Evolutionary conservation across 2,113 vertebrate species (phyloP), one percentile per base, ranked within the genome.

Genomic region (Notothenia rossii): DNA sequence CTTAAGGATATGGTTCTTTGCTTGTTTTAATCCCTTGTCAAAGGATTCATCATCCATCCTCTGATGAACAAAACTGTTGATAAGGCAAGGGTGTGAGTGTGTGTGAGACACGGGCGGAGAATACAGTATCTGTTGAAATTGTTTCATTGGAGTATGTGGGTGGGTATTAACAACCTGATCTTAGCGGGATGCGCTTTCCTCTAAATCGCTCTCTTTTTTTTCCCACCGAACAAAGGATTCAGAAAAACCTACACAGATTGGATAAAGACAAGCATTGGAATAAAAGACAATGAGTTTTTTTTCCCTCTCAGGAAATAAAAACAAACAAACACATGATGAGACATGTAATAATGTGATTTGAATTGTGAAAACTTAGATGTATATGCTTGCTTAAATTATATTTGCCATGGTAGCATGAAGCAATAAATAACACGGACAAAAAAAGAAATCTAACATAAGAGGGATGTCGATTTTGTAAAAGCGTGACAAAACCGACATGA

Each of bases 131-230:
- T 93, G 89, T 85, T 93, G 89, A 90, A 94, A 93, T 90, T 88
- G 92, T 93, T 94, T 94, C 85, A 91, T 90, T 84, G 83, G 87
- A 85, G 91, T 85, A 92, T 83, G 95, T 96, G 94, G 94, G 95
- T 88, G 94, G 94, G 94, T 94, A 95, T 96, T 95, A 95, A 95
- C 92, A 94, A 90, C 91, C 92, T 91, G 92, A 94, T 95, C 94
- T 94, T 91, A 93, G 91, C 92, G 67, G 90, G 91, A 91, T 90
- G 92, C 80, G 92, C 86, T 90, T 90, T 89, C 88, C 86, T 91
- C 91, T 90, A 92, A 94, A 94, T 90, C 86, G 73, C 83, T 89
- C 70, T 17, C 71, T 77, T 84, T 89, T 85, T 90, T 84, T 89
- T 58, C 72, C 75, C 86, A 56, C 49, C 11, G 88, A 94, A 95